Evolutionary conservation across 2,113 vertebrate species (phyloP), one percentile per base, ranked within the genome.

Genomic region (Esox niger): DNA sequence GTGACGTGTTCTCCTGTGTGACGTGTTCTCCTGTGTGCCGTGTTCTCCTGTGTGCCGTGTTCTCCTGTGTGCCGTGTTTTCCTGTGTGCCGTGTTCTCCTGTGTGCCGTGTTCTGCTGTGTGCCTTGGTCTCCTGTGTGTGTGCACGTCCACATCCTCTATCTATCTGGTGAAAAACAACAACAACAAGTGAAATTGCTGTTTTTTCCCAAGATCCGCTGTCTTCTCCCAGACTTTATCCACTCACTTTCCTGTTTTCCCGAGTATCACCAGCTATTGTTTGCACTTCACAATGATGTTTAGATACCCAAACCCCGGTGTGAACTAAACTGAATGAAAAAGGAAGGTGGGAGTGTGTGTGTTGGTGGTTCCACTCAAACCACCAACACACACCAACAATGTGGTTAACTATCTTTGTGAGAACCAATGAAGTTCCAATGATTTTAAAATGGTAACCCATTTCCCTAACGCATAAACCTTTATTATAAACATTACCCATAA

Each of bases 201-300:
- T 31, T 35, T 52, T 43, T 15, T 43, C 38, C 38, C 38, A 15
- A 15, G 23, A 26, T 15, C n/a, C n/a, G 15, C 38, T 52, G 47
- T 49, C 17, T 20, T n/a, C 47, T 23, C 47, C 21, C 20, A 66
- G 23, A 9, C 13, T 5, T 43, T 4, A 15, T 43, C 15, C 32
- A 21, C 66, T 27, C 38, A 31, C 25, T 25, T 62, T 69, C 27
- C 25, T 63, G 38, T 65, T 26, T 38, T 73, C 69, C 59, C 38
- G 43, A 46, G 64, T 32, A n/a, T 67, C 43, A 32, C 47, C 4
- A 27, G 9, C 66, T 25, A 71, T 76, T 82, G 76, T 79, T 76
- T 17, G 20, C 61, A 20, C 33, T 54, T 26, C 62, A 78, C 75
- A 78, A 69, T 70, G 57, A 62, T 68, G 71, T 74, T 68, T 77